Evolutionary conservation across 2,797 vertebrate genomes (phyloP).

Genomic region (Hozukius guyotensis): DNA sequence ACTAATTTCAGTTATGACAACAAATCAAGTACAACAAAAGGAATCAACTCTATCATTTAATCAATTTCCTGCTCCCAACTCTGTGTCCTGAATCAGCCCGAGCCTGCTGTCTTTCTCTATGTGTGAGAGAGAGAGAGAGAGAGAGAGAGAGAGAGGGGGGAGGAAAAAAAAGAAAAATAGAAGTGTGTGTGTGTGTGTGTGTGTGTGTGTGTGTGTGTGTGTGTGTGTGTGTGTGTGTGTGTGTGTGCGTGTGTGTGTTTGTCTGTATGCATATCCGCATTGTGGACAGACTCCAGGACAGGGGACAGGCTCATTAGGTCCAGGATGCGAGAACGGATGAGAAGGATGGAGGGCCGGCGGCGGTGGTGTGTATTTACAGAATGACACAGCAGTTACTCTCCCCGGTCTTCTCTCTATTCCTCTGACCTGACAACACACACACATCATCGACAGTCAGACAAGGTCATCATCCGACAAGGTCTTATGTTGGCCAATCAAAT

Average conservation of each 20-base stretch:
- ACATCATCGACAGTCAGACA: neutral
- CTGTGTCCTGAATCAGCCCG: conserved; percentile 45
- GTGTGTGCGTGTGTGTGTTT: conserved; percentile 2
- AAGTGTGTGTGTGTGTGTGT: conserved; percentile 18
- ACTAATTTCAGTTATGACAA: conserved; percentile 58
- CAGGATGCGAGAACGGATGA: conserved; percentile 56
- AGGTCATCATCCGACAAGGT: neutral
- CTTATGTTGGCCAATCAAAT: neutral
- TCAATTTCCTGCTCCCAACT: conserved; percentile 60
- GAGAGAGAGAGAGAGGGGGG: neutral
- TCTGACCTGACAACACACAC: conserved; percentile 87
- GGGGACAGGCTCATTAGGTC: conserved; percentile 54
- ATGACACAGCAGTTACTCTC: conserved; percentile 99
- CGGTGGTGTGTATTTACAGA: conserved; percentile 86
- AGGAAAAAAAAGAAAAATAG: neutral
- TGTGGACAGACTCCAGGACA: conserved; percentile 79
- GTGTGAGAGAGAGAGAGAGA: conserved; percentile 7
- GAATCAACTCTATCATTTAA: conserved; percentile 67
- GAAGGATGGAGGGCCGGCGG: conserved; percentile 65
- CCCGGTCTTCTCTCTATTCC: conserved; percentile 98
- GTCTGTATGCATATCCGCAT: conserved; percentile 43
- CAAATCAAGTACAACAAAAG: conserved; percentile 69
- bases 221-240: conserved; percentile 22
- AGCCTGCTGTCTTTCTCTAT: conserved; percentile 37
- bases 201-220: conserved; percentile 28